Base-by-base conservation (phyloP, 2,113 vertebrate genomes). In the Orcinus orca region DNA sequence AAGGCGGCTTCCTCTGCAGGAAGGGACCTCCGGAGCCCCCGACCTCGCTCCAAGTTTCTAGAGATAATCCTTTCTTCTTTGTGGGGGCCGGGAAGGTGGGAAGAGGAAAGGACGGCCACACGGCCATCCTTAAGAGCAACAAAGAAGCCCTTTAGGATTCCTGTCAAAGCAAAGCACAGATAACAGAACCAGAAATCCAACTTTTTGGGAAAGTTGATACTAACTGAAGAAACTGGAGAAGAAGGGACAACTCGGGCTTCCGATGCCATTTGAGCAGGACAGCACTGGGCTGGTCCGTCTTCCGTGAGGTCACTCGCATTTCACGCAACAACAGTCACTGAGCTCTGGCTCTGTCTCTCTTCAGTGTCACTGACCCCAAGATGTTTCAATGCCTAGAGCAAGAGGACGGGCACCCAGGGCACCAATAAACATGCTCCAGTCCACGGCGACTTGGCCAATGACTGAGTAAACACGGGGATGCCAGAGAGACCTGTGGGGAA, bases 11-110 rank as follows among this genome's bases (percentile, higher is more conserved):
- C 98, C 98, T 98, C 90, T 11, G 81, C 98, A 98, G 98, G 98
- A 98, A 98, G 98, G 98, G 98, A 98, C 97, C 97, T 97, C 98
- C 95, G 44, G 97, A 98, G 98, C 97, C 95, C 92, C 50, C 71
- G 93, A 33, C 36, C 85, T 93, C 26, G 14, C 95, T 88, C 97
- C 88, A 82, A 81, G n/a, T 95, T 98, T 97, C 98, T 53, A 90
- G 94, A 96, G 97, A 98, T 96, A 93, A 95, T 98, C 97, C 97
- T 88, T 68, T 95, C 93, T 95, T 92, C 97, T 96, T 97, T 97
- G 95, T 81, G 74, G 76, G 67, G 89, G 73, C 8, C 0, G 38
- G 93, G 82, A 90, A 93, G 86, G 93, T 23, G 6, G 93, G 85
- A 89, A 96, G 94, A 88, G 85, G 17, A 82, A 50, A 65, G 84